phyloP scores from a whole-genome alignment of 2,113 vertebrate species.

The Genyomyrus donnyi region DNA sequence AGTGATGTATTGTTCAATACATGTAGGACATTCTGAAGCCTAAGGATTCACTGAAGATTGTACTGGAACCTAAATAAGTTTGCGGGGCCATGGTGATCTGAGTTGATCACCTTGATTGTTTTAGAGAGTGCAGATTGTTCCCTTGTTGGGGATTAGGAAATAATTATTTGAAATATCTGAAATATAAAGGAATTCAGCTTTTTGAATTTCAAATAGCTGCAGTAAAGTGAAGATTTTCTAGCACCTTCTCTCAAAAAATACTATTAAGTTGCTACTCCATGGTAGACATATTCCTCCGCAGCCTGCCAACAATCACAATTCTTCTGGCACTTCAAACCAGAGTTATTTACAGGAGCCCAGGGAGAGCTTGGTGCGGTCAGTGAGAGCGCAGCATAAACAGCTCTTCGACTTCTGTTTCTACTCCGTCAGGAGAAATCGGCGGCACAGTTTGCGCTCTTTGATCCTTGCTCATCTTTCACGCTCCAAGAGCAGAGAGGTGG shows the following conservation, averaged over 20 bases:
- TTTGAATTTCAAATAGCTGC: neutral
- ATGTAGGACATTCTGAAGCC: neutral
- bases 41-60: neutral
- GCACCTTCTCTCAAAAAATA: neutral
- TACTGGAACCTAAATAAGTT: neutral
- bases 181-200: neutral
- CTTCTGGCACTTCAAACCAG: slow-evolving; percentile 46
- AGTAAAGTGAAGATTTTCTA: neutral
- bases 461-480: slow-evolving; percentile 82
- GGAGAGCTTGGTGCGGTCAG: slow-evolving; percentile 31
- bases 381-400: slow-evolving; percentile 47
- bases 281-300: neutral
- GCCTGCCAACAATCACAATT: slow-evolving; percentile 15
- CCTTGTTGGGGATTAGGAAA: neutral
- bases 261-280: neutral
- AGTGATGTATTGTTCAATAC: neutral
- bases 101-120: neutral
- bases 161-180: neutral
- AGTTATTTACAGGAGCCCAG: slow-evolving; percentile 38
- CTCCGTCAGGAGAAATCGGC: slow-evolving; percentile 90
- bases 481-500: slow-evolving; percentile 33
- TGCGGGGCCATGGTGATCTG: neutral
- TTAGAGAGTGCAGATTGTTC: neutral
- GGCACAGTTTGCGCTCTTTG: slow-evolving; percentile 80
- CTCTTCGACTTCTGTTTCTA: slow-evolving; percentile 75